phyloP scores from a whole-genome alignment of 2,888 invertebrate species.

The Chloroclystis v-ata region DNA sequence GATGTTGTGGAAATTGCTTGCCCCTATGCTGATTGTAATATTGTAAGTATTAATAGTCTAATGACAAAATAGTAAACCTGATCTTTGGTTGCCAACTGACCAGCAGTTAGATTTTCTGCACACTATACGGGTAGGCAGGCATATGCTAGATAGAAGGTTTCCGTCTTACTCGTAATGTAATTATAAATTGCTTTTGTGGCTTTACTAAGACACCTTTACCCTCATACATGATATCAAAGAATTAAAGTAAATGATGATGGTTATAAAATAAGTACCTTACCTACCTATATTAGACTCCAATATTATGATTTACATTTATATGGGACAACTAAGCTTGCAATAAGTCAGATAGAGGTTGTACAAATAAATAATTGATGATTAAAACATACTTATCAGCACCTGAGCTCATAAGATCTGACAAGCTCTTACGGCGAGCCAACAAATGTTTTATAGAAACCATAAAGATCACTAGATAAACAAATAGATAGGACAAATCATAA shows the following conservation, averaged over 20 bases:
- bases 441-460: neutral
- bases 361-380: no score
- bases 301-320: no score
- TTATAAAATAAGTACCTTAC: no score
- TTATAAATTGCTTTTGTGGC: conserved; percentile 8
- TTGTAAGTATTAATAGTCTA: conserved; percentile 75
- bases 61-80: conserved; percentile 70
- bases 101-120: conserved; percentile 57
- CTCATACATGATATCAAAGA: conserved; percentile 8
- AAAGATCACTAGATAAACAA: conserved; percentile 4
- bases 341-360: no score
- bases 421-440: neutral
- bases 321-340: no score
- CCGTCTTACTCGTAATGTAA: conserved; percentile 2
- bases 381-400: no score
- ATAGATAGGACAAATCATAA: conserved; percentile 40
- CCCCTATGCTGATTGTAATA: conserved; percentile 72
- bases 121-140: conserved; percentile 69
- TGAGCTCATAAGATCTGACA: no score
- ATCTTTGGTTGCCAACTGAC: conserved; percentile 63
- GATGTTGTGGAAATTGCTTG: conserved; percentile 69
- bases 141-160: conserved; percentile 42
- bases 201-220: conserved; percentile 17
- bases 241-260: no score
- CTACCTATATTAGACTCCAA: no score